Evolutionary conservation across 2,888 invertebrate species (phyloP).

Genomic region (Habroteleia sp.): DNA sequence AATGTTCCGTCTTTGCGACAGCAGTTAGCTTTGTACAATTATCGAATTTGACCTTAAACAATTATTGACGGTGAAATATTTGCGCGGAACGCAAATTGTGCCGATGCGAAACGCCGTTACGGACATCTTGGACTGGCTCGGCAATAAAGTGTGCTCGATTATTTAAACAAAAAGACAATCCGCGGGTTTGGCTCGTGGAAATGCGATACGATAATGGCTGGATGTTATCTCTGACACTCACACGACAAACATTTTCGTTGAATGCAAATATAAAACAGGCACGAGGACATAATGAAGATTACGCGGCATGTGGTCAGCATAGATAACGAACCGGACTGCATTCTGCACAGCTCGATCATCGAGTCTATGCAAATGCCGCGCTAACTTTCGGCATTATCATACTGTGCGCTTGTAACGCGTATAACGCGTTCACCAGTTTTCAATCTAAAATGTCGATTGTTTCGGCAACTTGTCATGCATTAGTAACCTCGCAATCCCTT

Average conservation of each 20-base stretch:
- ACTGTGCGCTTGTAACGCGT: slow-evolving; percentile 39
- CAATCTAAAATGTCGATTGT: slow-evolving; percentile 30
- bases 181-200: not conserved
- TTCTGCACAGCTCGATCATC: slow-evolving; percentile 43
- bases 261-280: slow-evolving; percentile 76
- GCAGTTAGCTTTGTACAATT: not conserved
- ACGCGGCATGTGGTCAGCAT: slow-evolving; percentile 77
- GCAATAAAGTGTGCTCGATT: too few species aligned
- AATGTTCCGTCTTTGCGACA: not conserved
- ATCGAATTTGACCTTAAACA: not conserved
- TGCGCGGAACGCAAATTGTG: too few species aligned
- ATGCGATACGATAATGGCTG: not conserved
- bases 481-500: too few species aligned
- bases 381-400: slow-evolving; percentile 74
- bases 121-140: too few species aligned
- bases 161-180: too few species aligned
- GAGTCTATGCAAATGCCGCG: slow-evolving; percentile 67
- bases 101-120: too few species aligned
- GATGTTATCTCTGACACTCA: slow-evolving; percentile 50
- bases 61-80: not conserved
- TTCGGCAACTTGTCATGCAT: slow-evolving; percentile 5
- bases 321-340: slow-evolving; percentile 74
- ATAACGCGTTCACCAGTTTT: slow-evolving; percentile 3
- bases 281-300: slow-evolving; percentile 76
- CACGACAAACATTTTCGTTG: slow-evolving; percentile 76